These are phyloP conservation scores for Nanger granti DNA, from an alignment of 2,113 vertebrate genomes.

Conservation along the genomic window DNA sequence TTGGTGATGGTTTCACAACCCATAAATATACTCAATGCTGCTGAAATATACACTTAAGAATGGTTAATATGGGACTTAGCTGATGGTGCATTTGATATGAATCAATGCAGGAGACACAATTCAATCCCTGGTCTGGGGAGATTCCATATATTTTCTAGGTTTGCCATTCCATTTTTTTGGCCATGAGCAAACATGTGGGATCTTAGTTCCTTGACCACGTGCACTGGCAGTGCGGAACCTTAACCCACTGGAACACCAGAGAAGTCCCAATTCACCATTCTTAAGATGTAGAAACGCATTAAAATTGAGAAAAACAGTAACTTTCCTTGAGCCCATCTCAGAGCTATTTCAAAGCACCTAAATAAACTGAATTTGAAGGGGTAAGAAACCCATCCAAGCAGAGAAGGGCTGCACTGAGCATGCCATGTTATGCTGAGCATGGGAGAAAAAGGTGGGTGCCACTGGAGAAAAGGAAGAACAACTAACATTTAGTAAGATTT, in stretches of 20 bases:
- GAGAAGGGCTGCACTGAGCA: neutral
- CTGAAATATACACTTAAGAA: neutral
- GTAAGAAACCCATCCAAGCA: too few species aligned
- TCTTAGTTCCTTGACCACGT: neutral
- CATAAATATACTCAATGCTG: neutral
- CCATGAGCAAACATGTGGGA: neutral
- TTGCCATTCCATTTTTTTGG: neutral
- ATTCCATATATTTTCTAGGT: neutral
- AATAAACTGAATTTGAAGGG: neutral
- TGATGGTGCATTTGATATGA: neutral
- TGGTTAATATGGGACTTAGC: neutral
- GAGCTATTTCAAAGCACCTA: neutral
- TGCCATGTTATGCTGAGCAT: neutral
- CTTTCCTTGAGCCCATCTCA: neutral
- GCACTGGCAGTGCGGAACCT: neutral
- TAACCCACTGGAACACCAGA: neutral
- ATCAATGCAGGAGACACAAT: neutral
- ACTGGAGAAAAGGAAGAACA: neutral
- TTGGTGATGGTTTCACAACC: neutral
- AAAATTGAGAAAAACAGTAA: neutral
- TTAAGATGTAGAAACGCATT: neutral
- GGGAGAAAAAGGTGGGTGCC: neutral
- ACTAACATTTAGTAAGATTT: neutral
- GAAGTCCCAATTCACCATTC: neutral
- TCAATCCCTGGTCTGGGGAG: neutral